Conservation (phyloP, 2,113 vertebrate species). For the Phrynosoma platyrhinos region DNA sequence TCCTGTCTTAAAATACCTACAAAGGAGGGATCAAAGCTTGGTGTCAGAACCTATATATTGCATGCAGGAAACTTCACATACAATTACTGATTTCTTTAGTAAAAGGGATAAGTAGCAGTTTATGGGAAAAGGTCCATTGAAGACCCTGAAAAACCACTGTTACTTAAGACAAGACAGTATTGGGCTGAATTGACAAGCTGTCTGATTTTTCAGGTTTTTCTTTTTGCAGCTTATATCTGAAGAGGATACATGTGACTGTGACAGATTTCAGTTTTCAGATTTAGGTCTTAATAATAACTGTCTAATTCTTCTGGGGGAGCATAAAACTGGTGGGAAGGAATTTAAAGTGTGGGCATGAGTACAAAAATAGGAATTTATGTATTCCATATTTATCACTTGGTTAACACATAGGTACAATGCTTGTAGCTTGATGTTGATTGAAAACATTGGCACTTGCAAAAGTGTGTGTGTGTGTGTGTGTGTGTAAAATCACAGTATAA, state of each 20-base stretch:
- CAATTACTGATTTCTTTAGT: background rate
- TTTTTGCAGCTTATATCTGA: background rate
- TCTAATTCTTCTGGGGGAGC: background rate
- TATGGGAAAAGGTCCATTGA: background rate
- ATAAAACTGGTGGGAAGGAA: background rate
- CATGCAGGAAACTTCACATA: background rate
- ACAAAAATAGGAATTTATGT: constrained; percentile 9
- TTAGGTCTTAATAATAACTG: constrained; percentile 19
- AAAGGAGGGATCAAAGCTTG: background rate
- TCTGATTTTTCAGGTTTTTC: background rate
- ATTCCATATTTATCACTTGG: background rate
- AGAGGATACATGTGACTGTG: background rate
- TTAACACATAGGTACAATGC: background rate
- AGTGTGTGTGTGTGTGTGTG: background rate
- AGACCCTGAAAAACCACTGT: background rate
- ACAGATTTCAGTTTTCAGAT: constrained; percentile 8
- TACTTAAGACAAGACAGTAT: background rate
- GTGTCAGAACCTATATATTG: background rate
- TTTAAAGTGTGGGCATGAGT: background rate
- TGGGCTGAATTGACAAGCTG: background rate
- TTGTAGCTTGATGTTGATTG: background rate
- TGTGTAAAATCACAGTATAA: background rate
- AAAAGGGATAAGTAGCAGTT: background rate
- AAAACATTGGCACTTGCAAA: background rate
- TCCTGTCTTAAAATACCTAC: background rate